These are phyloP conservation scores for Drosophila persimilis DNA, from an alignment of 1,140 invertebrate species.

Conservation along the genomic window DNA sequence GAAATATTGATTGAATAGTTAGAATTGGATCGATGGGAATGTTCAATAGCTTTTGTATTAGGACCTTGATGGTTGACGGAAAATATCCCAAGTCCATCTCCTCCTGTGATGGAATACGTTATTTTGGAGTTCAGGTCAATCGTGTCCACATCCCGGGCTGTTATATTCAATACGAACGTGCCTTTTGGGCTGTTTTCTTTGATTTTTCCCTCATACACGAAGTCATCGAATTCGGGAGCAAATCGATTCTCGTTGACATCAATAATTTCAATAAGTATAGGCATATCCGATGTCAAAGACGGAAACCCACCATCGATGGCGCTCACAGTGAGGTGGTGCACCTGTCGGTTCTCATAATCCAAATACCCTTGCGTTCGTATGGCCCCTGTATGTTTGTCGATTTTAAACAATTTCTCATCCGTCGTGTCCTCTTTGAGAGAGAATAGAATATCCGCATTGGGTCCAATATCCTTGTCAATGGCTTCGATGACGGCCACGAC, in stretches of 20 bases:
- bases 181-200: slow-evolving; percentile 90
- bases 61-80: slow-evolving; percentile 95
- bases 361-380: slow-evolving; percentile 89
- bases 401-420: slow-evolving; percentile 86
- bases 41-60: slow-evolving; percentile 37
- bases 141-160: slow-evolving; percentile 91
- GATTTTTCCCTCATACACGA: slow-evolving; percentile 88
- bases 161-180: slow-evolving; percentile 89
- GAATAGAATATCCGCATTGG: slow-evolving; percentile 90
- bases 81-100: slow-evolving; percentile 95
- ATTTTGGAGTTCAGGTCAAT: slow-evolving; percentile 90
- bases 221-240: slow-evolving; percentile 93
- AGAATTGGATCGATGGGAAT: neutral
- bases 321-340: slow-evolving; percentile 93
- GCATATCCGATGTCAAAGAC: slow-evolving; percentile 88
- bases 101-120: slow-evolving; percentile 93
- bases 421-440: slow-evolving; percentile 88
- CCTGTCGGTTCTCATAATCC: slow-evolving; percentile 94
- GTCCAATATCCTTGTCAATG: slow-evolving; percentile 92
- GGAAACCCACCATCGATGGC: slow-evolving; percentile 92
- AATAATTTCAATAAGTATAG: slow-evolving; percentile 92
- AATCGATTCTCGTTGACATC: slow-evolving; percentile 97
- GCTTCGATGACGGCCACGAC: slow-evolving; percentile 93
- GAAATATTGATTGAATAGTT: slow-evolving; percentile 69
- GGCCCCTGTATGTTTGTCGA: slow-evolving; percentile 92